A percentile compares a stretch with the other conserved stretches of the same genome.
Conservation (phyloP, 1,140 invertebrate species). For the Drosophila melanica region DNA sequence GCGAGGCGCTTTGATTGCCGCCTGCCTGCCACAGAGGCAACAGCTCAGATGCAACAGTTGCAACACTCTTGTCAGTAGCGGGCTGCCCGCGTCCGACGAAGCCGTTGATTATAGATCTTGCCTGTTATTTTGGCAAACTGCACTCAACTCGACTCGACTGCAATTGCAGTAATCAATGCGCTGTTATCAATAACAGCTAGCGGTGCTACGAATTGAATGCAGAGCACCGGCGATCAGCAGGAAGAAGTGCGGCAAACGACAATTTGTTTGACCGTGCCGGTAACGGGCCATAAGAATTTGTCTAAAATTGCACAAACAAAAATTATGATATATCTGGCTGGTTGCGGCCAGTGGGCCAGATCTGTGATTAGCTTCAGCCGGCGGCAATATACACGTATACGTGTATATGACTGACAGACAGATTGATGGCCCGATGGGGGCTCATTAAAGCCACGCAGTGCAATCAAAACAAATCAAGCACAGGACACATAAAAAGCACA, state of each 20-base stretch:
- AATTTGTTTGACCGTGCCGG: slow-evolving; percentile 36
- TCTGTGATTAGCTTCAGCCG: slow-evolving; percentile 59
- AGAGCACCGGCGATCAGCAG: slow-evolving; percentile 10
- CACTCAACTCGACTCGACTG: slow-evolving; percentile 6
- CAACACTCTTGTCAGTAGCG: slow-evolving; percentile 1
- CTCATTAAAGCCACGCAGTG: slow-evolving; percentile 78
- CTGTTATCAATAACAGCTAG: slow-evolving; percentile 61
- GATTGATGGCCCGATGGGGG: slow-evolving; percentile 69
- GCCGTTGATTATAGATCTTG: slow-evolving; percentile 49
- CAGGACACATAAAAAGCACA: slow-evolving; percentile 61
- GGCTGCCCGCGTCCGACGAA: neutral
- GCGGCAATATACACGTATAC: slow-evolving; percentile 5
- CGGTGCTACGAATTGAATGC: slow-evolving; percentile 48
- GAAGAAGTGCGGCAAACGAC: slow-evolving; percentile 14
- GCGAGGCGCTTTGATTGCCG: slow-evolving; percentile 11
- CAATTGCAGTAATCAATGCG: slow-evolving; percentile 59
- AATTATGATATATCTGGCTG: slow-evolving; percentile 73
- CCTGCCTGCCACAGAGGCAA: slow-evolving; percentile 6
- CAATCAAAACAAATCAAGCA: slow-evolving; percentile 79
- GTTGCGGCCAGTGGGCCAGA: slow-evolving; percentile 13
- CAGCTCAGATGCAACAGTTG: neutral
- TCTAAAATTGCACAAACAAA: slow-evolving; percentile 74
- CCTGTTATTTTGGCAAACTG: slow-evolving; percentile 46
- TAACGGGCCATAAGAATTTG: slow-evolving; percentile 60
- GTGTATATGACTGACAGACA: slow-evolving; percentile 34